Evolutionary conservation across 2,113 vertebrate genomes (phyloP), one percentile per base, ranked within the genome.

Genomic region (Eretmochelys imbricata): DNA sequence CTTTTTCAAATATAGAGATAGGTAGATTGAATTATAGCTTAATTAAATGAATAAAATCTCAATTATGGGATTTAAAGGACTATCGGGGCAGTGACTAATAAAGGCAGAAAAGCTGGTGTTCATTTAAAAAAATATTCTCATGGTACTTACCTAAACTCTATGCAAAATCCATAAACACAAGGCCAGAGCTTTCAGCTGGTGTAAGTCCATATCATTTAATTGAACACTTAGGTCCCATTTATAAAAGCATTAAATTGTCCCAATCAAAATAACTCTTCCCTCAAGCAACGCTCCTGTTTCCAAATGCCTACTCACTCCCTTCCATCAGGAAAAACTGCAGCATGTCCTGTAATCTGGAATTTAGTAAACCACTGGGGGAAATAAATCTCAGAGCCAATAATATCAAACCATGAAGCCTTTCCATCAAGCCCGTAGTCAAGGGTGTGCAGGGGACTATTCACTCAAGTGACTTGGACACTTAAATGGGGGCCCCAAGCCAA

Each of bases 111-210:
- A 57, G 38, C 10, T 53, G 85, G 75, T 85, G 65, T 48, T 20
- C 3, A 0, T 42, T 27, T 1, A 65, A 50, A 46, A 29, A 85
- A 42, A 3, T 25, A 53, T 69, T 69, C 46, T n/a, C 82, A 35
- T 49, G 14, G 17, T 31, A 38, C 29, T 24, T 49, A 38, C 11
- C 75, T 55, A 83, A 89, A 46, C 12, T 10, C 55, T 85, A 24
- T 38, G 0, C 1, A 0, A 46, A 62, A 17, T 4, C 51, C 22
- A 1, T 0, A 84, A 80, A 3, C 5, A 11, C 6, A 31, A 42
- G 72, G 4, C 42, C 55, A 49, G 42, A 82, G 27, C 14, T 20
- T 20, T 55, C 51, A 0, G 0, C 0, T 55, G 51, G n/a, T 35
- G 62, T 89, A 8, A 49, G 5, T n/a, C 19, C 13, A 2, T 0